Percentiles rank a stretch among this genome's conserved stretches.
Conservation (phyloP, 2,113 vertebrate genomes). For the Crypturellus undulatus region DNA sequence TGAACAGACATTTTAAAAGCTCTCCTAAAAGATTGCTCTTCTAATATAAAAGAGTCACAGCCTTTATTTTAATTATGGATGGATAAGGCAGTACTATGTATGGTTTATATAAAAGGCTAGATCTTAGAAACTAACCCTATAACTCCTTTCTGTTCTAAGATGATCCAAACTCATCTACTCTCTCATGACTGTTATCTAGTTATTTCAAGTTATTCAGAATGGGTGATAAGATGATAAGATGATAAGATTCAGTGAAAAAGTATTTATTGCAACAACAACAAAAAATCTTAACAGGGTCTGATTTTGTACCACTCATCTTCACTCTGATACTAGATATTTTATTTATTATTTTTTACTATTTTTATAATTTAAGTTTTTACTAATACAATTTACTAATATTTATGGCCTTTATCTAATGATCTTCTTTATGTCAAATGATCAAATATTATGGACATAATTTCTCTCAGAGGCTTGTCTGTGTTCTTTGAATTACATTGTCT, state of each 20-base stretch:
- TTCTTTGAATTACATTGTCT: not conserved
- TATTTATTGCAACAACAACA: not conserved
- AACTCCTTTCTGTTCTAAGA: accelerated
- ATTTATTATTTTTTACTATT: no score
- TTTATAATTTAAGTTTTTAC: no score
- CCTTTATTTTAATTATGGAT: not conserved
- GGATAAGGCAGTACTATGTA: not conserved
- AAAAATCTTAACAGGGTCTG: not conserved
- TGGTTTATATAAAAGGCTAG: not conserved
- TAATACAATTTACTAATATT: no score
- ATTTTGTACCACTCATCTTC: not conserved
- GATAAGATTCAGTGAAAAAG: not conserved
- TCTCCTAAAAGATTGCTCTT: not conserved
- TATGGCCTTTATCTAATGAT: not conserved
- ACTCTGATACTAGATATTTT: not conserved
- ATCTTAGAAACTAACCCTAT: not conserved
- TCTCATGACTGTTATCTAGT: not conserved
- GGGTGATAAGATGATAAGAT: not conserved
- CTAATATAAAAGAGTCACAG: not conserved
- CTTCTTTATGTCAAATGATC: not conserved
- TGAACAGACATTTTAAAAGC: not conserved
- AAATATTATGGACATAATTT: not conserved
- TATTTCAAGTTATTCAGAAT: not conserved
- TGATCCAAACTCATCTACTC: not conserved
- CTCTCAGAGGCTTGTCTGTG: not conserved